These are phyloP conservation scores for Villa cingulata DNA, from an alignment of 2,888 invertebrate genomes.

Conservation along the genomic window DNA sequence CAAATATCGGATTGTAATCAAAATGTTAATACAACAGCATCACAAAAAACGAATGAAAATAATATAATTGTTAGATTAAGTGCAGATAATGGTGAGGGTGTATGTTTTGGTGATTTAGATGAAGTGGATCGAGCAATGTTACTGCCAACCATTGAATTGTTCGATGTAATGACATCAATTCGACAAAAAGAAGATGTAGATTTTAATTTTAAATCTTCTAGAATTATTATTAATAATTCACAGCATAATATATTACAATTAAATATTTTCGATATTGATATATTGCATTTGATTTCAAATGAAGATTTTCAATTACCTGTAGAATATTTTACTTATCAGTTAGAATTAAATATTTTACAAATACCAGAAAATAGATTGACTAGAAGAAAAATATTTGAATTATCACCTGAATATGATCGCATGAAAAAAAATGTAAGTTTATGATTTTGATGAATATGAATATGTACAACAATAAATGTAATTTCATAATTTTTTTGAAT, in stretches of 20 bases:
- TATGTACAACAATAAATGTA: neutral
- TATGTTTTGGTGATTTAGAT: conserved; percentile 29
- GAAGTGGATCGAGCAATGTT: conserved; percentile 23
- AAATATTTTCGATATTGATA: neutral
- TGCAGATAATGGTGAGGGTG: conserved; percentile 28
- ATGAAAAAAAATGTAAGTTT: conserved; percentile 22
- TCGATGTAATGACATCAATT: conserved; percentile 21
- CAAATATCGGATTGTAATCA: neutral
- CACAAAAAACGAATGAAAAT: neutral
- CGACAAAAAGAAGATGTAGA: too few relatives aligned
- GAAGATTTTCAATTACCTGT: neutral
- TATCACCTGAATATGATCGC: conserved; percentile 22
- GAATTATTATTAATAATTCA: neutral
- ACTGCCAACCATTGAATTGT: conserved; percentile 22
- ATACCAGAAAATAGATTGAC: conserved; percentile 18
- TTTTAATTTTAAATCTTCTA: too few relatives aligned
- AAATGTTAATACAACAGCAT: neutral
- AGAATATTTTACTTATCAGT: neutral
- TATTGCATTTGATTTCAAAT: neutral
- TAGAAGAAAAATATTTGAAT: conserved; percentile 17
- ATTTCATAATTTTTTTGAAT: neutral
- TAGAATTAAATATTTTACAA: conserved; percentile 20
- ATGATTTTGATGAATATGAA: too few relatives aligned
- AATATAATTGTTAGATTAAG: conserved; percentile 14
- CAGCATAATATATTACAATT: neutral